phyloP scores from a whole-genome alignment of 92 coral and sea anemone genomes.

The Pocillopora meandrina region DNA sequence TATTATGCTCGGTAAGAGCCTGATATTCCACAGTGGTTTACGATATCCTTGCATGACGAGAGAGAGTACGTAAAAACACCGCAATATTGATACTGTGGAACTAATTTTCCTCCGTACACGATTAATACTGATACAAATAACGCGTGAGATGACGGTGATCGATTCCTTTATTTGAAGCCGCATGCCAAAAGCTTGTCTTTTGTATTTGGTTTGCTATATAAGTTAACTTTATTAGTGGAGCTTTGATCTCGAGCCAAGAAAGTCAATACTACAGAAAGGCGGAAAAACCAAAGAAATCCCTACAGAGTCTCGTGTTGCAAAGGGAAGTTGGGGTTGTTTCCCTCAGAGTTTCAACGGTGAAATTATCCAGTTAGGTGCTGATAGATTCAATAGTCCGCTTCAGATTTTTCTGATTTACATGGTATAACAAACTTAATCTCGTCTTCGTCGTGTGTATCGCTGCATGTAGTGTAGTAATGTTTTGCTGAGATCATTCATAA shows the following conservation, averaged over 20 bases:
- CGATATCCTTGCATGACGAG: background rate
- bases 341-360: too few species aligned
- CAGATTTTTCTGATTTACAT: too few species aligned
- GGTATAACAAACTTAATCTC: too few species aligned
- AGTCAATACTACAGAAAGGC: background rate
- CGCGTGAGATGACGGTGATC: background rate
- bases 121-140: slow-evolving; percentile 4
- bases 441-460: too few species aligned
- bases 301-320: too few species aligned
- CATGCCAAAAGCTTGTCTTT: background rate
- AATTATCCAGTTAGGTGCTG: too few species aligned
- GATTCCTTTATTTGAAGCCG: background rate
- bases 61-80: background rate
- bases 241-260: slow-evolving; percentile 2
- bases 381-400: too few species aligned
- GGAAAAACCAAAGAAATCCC: too few species aligned
- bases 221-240: background rate
- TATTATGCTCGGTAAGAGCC: background rate
- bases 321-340: too few species aligned
- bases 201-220: background rate
- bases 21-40: background rate
- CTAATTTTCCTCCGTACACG: background rate
- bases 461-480: too few species aligned
- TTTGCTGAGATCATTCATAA: too few species aligned
- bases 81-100: background rate